Percentiles rank a stretch among this genome's conserved stretches.
These are phyloP conservation scores for Tortrix viridana DNA, from an alignment of 2,888 invertebrate species.

Conservation along the genomic window DNA sequence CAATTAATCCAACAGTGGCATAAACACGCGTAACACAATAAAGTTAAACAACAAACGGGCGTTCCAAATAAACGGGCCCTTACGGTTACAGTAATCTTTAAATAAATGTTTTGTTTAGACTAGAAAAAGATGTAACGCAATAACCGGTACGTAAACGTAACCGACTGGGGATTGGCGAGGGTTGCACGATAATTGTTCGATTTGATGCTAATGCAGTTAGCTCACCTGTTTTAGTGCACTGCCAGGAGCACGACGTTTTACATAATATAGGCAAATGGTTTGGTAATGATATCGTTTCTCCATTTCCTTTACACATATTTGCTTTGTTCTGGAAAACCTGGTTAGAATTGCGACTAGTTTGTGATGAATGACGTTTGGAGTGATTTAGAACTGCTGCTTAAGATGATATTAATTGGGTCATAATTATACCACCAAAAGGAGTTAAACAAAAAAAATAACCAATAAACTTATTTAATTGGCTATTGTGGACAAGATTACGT, in stretches of 20 bases:
- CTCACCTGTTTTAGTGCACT: constrained; percentile 42
- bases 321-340: not conserved
- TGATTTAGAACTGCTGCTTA: not conserved
- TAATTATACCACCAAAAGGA: too few species aligned
- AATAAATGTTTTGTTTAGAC: constrained; percentile 21
- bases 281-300: not conserved
- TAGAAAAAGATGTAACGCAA: constrained; percentile 30
- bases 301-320: constrained; percentile 5
- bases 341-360: not conserved
- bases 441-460: too few species aligned
- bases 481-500: too few species aligned
- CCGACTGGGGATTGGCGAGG: constrained; percentile 36
- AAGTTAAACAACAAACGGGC: not conserved
- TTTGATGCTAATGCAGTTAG: constrained; percentile 46
- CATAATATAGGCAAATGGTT: constrained; percentile 28
- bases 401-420: not conserved
- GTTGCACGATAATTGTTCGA: constrained; percentile 44
- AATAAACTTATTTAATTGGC: too few species aligned
- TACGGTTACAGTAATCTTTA: constrained; percentile 8
- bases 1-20: constrained; percentile 19
- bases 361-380: too few species aligned
- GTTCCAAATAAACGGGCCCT: not conserved
- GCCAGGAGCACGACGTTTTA: constrained; percentile 45
- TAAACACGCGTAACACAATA: not conserved
- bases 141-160: constrained; percentile 21